A percentile compares a stretch with the other conserved stretches of the same genome.
These are phyloP conservation scores for Pangasianodon hypophthalmus DNA, from an alignment of 2,113 vertebrate species.

Conservation along the genomic window DNA sequence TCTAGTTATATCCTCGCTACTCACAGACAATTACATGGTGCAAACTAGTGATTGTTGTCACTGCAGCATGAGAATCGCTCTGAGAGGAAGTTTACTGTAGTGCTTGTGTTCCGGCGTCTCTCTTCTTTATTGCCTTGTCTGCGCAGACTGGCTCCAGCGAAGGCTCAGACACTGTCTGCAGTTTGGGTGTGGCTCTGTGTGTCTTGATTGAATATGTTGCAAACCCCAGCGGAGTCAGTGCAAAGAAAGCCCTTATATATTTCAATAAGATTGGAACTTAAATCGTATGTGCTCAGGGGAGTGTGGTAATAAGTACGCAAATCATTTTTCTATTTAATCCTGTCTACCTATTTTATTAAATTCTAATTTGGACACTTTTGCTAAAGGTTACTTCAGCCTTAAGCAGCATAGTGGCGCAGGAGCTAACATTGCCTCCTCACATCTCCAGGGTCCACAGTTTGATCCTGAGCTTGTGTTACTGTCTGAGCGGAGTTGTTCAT, in stretches of 20 bases:
- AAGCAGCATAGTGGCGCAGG: constrained; percentile 39
- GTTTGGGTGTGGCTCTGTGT: constrained; percentile 19
- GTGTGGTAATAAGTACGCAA: not conserved
- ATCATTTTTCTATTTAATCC: not conserved
- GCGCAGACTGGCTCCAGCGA: not conserved
- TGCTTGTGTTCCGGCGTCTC: not conserved
- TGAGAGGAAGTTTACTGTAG: not conserved
- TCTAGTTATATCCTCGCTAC: not conserved
- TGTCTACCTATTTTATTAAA: constrained; percentile 59
- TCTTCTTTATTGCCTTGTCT: constrained; percentile 16
- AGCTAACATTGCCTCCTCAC: not conserved
- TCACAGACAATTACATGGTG: not conserved
- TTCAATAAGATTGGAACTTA: not conserved
- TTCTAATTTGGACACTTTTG: constrained; percentile 52
- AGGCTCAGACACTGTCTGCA: not conserved
- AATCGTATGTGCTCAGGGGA: not conserved
- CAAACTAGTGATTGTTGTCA: not conserved
- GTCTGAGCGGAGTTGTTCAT: not conserved
- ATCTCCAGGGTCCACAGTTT: too few relatives aligned
- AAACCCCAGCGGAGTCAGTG: not conserved
- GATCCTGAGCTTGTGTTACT: too few relatives aligned
- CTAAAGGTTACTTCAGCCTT: not conserved
- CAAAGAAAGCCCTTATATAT: not conserved
- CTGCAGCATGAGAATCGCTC: constrained; percentile 5
- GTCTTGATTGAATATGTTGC: not conserved